Evolutionary conservation across 2,113 vertebrate genomes (phyloP), one percentile per base, ranked within the genome.

Genomic region (Peromyscus californicus): DNA sequence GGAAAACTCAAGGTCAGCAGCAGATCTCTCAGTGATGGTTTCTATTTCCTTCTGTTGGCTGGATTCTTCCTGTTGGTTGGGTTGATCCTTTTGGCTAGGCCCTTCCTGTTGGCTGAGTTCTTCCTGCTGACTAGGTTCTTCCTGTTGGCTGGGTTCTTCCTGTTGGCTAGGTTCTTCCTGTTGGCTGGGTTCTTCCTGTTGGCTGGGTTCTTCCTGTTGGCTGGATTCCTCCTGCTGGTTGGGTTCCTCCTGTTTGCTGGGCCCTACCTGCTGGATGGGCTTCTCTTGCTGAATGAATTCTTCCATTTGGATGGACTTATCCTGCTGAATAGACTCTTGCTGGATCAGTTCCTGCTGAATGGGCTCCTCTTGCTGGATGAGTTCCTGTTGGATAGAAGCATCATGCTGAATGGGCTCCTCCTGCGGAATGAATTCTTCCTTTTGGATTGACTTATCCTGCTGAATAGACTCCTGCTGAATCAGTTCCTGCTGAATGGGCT

Each of bases 1-100:
- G 15, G 95, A 93, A 13, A 91, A 94, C 95, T 96, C 94, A 3
- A 91, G 5, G 9, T 91, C 96, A 29, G 92, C 61, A 10, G 65
- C 84, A 22, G 89, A 72, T 45, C 94, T 84, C 54, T 93, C 79
- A 6, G 89, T 33, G 84, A 89, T 45, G 70, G 72, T 85, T 70
- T 93, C 80, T 2, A 96, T 94, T 33, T 48, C 63, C 85, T 90
- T 96, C 59, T 24, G 45, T 29, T 79, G 45, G 15, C 13, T 79
- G 15, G 48, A 33, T 79, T 79, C 45, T 0, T 79, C 76, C 76
- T 51, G 42, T 17, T 67, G 84, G 16, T 11, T 86, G 17, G 16
- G 2, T 21, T 39, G 36, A 10, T 45, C 87, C 87, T 89, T 36
- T 6, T 89, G 67, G 13, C 10, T 39, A 4, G 36, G 69, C 2